Evolutionary conservation across 1,140 invertebrate species (phyloP).

Genomic region (Drosophila obscura): DNA sequence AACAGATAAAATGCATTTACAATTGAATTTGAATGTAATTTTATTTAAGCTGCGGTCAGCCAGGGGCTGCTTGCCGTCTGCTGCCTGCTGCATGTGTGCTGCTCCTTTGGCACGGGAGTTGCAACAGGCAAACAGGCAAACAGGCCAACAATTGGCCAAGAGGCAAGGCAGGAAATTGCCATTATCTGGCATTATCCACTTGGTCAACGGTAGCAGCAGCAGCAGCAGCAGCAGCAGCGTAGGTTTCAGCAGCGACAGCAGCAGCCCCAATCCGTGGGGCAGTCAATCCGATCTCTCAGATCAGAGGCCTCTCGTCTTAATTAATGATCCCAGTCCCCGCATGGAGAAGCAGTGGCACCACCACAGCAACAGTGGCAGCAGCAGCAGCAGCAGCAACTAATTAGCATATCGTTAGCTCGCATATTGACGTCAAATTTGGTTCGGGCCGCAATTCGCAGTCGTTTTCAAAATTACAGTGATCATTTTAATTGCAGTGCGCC

Average conservation of each 20-base stretch:
- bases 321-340: slow-evolving; percentile 62
- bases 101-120: slow-evolving; percentile 54
- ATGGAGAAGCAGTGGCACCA: slow-evolving; percentile 23
- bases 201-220: slow-evolving; percentile 57
- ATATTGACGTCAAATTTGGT: slow-evolving; percentile 80
- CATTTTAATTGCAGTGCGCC: slow-evolving; percentile 79
- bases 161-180: slow-evolving; percentile 82
- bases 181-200: slow-evolving; percentile 82
- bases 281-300: slow-evolving; percentile 61
- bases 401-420: slow-evolving; percentile 79
- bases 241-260: slow-evolving; percentile 8
- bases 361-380: slow-evolving; percentile 27
- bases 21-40: slow-evolving; percentile 83
- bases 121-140: no score
- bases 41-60: slow-evolving; percentile 82
- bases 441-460: slow-evolving; percentile 53
- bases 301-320: slow-evolving; percentile 67
- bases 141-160: slow-evolving; percentile 69
- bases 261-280: slow-evolving; percentile 19
- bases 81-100: slow-evolving; percentile 43
- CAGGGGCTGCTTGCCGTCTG: slow-evolving; percentile 44
- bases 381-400: slow-evolving; percentile 52
- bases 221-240: slow-evolving; percentile 28
- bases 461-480: slow-evolving; percentile 76
- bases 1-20: slow-evolving; percentile 83